These are phyloP conservation scores for Xestia sexstrigata DNA, from an alignment of 2,888 invertebrate species.

Conservation along the genomic window DNA sequence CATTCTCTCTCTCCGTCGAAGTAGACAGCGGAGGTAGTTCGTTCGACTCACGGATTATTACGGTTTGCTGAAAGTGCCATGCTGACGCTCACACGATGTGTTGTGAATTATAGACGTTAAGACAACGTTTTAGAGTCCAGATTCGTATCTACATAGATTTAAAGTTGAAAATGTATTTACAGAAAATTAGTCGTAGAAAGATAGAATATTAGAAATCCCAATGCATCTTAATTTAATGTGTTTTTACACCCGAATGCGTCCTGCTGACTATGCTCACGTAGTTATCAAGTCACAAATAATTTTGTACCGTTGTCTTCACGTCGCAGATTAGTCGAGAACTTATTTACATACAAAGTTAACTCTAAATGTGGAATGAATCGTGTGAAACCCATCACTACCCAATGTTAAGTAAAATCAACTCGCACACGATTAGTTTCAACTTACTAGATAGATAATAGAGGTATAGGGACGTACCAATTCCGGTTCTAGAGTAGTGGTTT, in stretches of 20 bases:
- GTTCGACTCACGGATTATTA: conserved; percentile 88
- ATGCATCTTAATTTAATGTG: conserved; percentile 21
- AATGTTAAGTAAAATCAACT: conserved; percentile 80
- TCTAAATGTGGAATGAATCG: conserved; percentile 76
- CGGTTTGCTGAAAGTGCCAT: conserved; percentile 90
- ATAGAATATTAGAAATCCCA: conserved; percentile 38
- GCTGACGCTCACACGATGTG: conserved; percentile 89
- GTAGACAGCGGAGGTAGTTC: conserved; percentile 82
- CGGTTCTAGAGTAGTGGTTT: conserved; percentile 81
- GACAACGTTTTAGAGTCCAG: conserved; percentile 73
- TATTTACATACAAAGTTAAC: conserved; percentile 78
- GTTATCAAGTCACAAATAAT: conserved; percentile 1
- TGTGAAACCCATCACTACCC: conserved; percentile 75
- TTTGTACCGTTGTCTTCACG: conserved; percentile 78
- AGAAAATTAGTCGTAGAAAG: conserved; percentile 47
- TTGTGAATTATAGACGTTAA: conserved; percentile 78
- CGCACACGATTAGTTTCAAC: conserved; percentile 72
- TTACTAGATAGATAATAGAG: conserved; percentile 55
- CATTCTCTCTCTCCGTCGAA: conserved; percentile 74
- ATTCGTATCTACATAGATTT: conserved; percentile 56
- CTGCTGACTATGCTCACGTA: not conserved
- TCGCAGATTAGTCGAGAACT: conserved; percentile 79
- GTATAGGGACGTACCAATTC: conserved; percentile 79
- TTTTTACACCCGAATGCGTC: conserved; percentile 27
- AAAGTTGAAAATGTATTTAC: conserved; percentile 38